Evolutionary conservation across 2,797 vertebrate species (phyloP), one percentile per base, ranked within the genome.

Genomic region (Apogon talboti): DNA sequence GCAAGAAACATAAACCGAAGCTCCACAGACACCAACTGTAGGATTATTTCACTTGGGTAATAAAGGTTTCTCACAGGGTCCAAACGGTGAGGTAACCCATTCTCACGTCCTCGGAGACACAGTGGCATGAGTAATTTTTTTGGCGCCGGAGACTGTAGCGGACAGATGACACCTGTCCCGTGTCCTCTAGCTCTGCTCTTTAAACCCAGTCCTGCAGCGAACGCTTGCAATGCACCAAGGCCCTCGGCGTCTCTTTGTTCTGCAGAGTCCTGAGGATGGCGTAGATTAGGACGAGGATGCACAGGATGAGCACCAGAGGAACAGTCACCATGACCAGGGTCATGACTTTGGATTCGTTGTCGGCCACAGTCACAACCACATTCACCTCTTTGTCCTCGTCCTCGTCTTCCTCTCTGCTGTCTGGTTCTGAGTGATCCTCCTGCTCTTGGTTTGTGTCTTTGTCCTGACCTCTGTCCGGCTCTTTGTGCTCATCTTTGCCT

Each of bases 201-300:
- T 95, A 99, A 83, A 99, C 98, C 98, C 98, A 99, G 72, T 98
- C 95, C 92, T 99, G 97, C 92, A 99, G 82, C 0, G 98, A 99
- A 13, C 97, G 96, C 85, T 98, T 99, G 94, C 97, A 99, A 92
- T 98, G 97, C 68, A 98, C 91, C 75, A 99, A 90, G 78, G 95
- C 90, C 63, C 95, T 93, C 0, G 97, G 96, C 0, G 95, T 84
- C 10, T 98, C 97, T 85, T 98, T 99, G 81, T 95, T 95, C 93
- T 98, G 96, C 87, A 98, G 95, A 87, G 95, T 94, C 89, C 94
- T 96, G 65, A 99, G 93, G 65, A 99, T 96, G 60, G 91, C 90
- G 0, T 95, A 99, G 81, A 96, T 89, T 15, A 98, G 91, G 83
- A 94, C 87, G 37, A 99, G 91, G 70, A 98, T 93, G 84, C 95